These are phyloP conservation scores for Microctonus hyperodae DNA, from an alignment of 2,888 invertebrate species.

Conservation along the genomic window DNA sequence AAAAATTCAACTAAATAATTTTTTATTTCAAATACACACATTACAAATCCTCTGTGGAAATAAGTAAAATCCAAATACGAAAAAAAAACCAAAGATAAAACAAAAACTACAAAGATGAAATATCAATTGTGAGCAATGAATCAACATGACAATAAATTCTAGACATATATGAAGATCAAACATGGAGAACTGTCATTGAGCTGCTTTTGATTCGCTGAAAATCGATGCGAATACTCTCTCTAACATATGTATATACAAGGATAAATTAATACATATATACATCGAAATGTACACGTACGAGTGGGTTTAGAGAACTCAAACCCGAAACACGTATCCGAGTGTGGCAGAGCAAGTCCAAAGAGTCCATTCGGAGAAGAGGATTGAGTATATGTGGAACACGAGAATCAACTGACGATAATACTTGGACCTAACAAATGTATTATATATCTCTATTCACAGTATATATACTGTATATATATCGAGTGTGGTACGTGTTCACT, in stretches of 20 bases:
- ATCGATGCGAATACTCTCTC: slow-evolving; percentile 33
- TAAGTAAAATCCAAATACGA: no score
- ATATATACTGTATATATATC: slow-evolving; percentile 27
- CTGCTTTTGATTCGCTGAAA: slow-evolving; percentile 27
- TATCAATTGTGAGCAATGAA: neutral
- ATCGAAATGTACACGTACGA: neutral
- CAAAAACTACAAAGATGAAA: neutral
- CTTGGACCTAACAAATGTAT: slow-evolving; percentile 28
- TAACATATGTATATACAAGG: slow-evolving; percentile 15
- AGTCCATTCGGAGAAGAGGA: no score
- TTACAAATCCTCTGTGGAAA: no score
- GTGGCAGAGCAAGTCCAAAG: slow-evolving; percentile 6
- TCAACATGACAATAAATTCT: neutral
- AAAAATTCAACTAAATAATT: no score
- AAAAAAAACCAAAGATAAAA: neutral
- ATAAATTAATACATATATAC: neutral
- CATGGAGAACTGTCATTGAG: slow-evolving; percentile 22
- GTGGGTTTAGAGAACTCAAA: slow-evolving; percentile 24
- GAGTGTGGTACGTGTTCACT: slow-evolving; percentile 31
- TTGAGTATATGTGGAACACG: no score
- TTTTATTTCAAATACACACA: no score
- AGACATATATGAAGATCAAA: neutral
- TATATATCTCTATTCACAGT: slow-evolving; percentile 20
- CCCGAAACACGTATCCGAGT: slow-evolving; percentile 28
- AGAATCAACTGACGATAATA: no score